These are phyloP conservation scores for Drosophila asahinai DNA, from an alignment of 1,140 invertebrate species.

Conservation along the genomic window DNA sequence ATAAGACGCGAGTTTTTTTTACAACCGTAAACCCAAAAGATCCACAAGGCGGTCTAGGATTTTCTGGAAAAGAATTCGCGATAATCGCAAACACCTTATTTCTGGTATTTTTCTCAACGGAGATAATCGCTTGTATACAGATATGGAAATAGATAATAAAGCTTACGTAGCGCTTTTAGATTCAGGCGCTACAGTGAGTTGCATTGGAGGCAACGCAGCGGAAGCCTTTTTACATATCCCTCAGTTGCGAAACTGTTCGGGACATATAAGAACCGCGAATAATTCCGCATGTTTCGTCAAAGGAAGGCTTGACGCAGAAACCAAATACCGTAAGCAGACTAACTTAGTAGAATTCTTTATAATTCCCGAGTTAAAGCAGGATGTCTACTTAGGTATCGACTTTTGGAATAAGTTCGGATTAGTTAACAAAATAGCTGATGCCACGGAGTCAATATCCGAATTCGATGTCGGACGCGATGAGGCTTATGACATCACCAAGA, in stretches of 20 bases:
- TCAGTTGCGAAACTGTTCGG: background rate
- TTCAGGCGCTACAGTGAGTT: too few relatives aligned
- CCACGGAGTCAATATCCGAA: background rate
- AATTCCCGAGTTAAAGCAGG: slow-evolving; percentile 6
- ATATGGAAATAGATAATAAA: too few relatives aligned
- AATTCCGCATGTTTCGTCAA: background rate
- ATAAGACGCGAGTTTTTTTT: too few relatives aligned
- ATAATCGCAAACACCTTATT: too few relatives aligned
- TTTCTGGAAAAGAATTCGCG: too few relatives aligned
- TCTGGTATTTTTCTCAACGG: too few relatives aligned
- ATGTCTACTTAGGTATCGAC: slow-evolving; percentile 1
- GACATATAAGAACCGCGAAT: slow-evolving; percentile 4
- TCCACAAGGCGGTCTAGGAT: too few relatives aligned
- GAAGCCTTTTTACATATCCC: too few relatives aligned
- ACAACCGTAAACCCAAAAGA: too few relatives aligned
- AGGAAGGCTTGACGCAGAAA: background rate
- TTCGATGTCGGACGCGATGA: slow-evolving; percentile 7
- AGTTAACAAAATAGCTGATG: background rate
- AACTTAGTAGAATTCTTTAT: background rate
- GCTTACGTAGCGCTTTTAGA: too few relatives aligned
- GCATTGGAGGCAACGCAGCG: too few relatives aligned
- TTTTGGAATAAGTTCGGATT: slow-evolving; percentile 3
- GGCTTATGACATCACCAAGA: background rate
- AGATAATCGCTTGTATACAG: too few relatives aligned
- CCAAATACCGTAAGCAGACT: background rate